Conservation (phyloP, 2,797 vertebrate genomes). For the Picus viridis region DNA sequence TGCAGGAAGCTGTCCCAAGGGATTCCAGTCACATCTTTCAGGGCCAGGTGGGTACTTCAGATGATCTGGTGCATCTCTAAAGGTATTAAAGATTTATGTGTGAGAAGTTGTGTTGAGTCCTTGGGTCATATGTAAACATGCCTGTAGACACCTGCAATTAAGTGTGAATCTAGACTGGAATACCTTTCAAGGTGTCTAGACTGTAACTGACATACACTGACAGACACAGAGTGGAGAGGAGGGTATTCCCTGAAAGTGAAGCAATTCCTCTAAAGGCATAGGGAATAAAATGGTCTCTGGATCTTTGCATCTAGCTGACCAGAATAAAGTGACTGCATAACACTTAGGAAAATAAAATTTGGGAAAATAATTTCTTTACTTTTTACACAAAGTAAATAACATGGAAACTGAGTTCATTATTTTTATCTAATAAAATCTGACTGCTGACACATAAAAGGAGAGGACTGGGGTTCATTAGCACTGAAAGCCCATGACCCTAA, state of each 20-base stretch:
- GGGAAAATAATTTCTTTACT: neutral
- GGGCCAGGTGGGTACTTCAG: neutral
- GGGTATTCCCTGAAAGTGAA: neutral
- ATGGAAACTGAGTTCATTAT: neutral
- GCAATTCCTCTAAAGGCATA: neutral
- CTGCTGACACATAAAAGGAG: neutral
- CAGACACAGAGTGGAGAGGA: neutral
- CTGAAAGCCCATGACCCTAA: neutral
- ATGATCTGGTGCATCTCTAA: neutral
- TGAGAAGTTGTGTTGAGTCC: neutral
- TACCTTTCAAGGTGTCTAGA: fast-evolving
- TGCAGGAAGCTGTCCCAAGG: neutral
- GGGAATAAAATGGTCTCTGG: neutral
- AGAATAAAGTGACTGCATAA: neutral
- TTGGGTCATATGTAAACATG: neutral
- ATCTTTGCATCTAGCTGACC: neutral
- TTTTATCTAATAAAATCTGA: neutral
- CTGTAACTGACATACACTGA: neutral
- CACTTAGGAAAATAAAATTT: neutral
- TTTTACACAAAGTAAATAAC: neutral
- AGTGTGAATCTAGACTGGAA: neutral
- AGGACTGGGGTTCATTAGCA: neutral
- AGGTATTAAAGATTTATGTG: neutral
- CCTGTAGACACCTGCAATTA: neutral
- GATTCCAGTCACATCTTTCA: neutral